Evolutionary conservation across 2,113 vertebrate species (phyloP), one percentile per base, ranked within the genome.

Genomic region (Dendropsophus ebraccatus): DNA sequence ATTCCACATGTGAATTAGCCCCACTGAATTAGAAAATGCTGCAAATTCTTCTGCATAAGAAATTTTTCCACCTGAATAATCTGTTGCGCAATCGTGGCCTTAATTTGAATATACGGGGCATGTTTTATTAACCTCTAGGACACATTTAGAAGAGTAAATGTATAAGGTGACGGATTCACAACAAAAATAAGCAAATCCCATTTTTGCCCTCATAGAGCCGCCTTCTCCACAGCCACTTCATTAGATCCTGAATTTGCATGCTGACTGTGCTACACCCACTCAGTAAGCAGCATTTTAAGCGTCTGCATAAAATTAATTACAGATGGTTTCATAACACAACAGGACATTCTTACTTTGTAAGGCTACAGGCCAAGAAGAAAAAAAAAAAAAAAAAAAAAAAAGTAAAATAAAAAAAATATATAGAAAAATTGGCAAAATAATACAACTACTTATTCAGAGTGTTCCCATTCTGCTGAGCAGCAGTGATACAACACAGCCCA

Each of bases 301-400:
- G 45, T 86, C 75, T 70, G 75, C 75, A 65, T 54, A 67, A 79
- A 41, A 79, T 75, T 62, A 76, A 85, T 79, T 86, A 47, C 84
- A 86, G 84, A 86, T 79, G 84, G 84, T 79, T 78, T 70, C 32
- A 41, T 56, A 79, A 50, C 84, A 79, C 75, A 54, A 65, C 60
- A 86, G 62, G 60, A 54, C 83, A 49, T n/a, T 28, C 35, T 30
- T 65, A 19, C 32, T 73, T 41, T 60, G 19, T 6, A 82, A 70
- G 30, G 21, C 10, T 54, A 69, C 21, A 54, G 52, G 65, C 30
- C 65, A 70, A 82, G 65, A 52, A 72, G 30, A 52, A 49, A 32
- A 17, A 62, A 58, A 3, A 5, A 41, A 41, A 41, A 41, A 41
- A 41, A 41, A 41, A 5, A 41, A 5, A 41, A 41, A 8, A 41